Base-by-base conservation (phyloP, 2,113 vertebrate genomes). In the Panurus biarmicus region DNA sequence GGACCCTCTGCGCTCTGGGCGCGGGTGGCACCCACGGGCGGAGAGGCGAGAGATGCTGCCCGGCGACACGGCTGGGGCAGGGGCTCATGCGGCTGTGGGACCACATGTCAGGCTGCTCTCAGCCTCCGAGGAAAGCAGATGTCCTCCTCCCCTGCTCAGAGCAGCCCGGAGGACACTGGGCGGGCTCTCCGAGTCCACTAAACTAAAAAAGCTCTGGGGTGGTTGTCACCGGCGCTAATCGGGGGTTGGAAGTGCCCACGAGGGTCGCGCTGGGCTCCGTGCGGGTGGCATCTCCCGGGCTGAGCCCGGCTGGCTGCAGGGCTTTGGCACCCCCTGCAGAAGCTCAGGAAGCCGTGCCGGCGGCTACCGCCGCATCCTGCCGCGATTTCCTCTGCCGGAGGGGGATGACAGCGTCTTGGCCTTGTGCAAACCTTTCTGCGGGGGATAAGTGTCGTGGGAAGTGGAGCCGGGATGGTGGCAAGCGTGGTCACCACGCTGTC, bases 241-340 rank as follows among this genome's bases (percentile, higher is more conserved):
- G 2, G 2, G 1, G 2, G 29, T 0, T 3, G 22, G 7, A 36
- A 31, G 47, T 0, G 21, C 31, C 74, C 35, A 0, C 3, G 38
- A 1, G 78, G 28, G 25, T 50, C 2, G 0, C 31, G 21, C 38
- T 2, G 60, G 40, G 2, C 50, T 29, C 8, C 0, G 9, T 6
- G 51, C 22, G 4, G 65, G 47, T 29, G 77, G 53, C 78, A 29
- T 1, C 10, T 50, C 62, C 58, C 1, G 20, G 29, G 3, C 14
- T 2, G 23, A 14, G 51, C 23, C 0, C 10, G 26, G 15, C 50
- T 1, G 50, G 58, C 64, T 1, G 24, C 14, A 19, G 80, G 94
- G 87, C 19, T 96, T 58, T 96, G 96, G 94, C 96, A 95, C 94
- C 96, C 93, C 93, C 93, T 95, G 93, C 96, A 94, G 96, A 96